Evolutionary conservation across 2,888 invertebrate genomes (phyloP).

Genomic region (Villa cingulata): DNA sequence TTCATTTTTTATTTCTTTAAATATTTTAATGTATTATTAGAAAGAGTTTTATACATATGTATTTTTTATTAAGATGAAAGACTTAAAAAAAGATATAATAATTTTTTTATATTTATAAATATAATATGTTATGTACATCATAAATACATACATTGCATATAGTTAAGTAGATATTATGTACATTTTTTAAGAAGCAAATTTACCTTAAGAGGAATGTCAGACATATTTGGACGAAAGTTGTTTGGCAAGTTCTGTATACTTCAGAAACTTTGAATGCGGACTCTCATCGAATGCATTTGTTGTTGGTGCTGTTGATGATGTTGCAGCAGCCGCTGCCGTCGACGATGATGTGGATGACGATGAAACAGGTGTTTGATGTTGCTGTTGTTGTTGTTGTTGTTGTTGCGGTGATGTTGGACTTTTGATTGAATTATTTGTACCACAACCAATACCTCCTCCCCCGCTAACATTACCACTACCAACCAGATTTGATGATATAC

Average conservation of each 20-base stretch:
- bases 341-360: too few relatives aligned
- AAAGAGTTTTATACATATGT: too few relatives aligned
- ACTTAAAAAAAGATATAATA: neutral
- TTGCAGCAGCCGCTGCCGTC: constrained; percentile 10
- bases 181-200: too few relatives aligned
- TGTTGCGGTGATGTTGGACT: constrained; percentile 11
- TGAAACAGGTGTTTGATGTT: constrained; percentile 5
- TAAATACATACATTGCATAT: too few relatives aligned
- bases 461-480: neutral
- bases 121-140: too few relatives aligned
- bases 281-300: constrained; percentile 58
- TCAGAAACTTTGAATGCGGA: constrained; percentile 93
- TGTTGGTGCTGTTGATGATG: constrained; percentile 23
- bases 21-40: too few relatives aligned
- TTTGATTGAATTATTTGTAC: constrained; percentile 2
- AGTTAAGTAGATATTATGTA: too few relatives aligned
- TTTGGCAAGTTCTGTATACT: constrained; percentile 96
- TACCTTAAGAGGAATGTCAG: constrained; percentile 39
- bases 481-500: neutral
- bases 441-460: neutral
- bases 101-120: too few relatives aligned
- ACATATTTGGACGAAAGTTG: constrained; percentile 95
- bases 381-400: constrained; percentile 12
- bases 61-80: too few relatives aligned
- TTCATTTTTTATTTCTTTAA: too few relatives aligned